Evolutionary conservation across 2,888 invertebrate genomes (phyloP), one percentile per base, ranked within the genome.

Genomic region (Oligia strigilis): DNA sequence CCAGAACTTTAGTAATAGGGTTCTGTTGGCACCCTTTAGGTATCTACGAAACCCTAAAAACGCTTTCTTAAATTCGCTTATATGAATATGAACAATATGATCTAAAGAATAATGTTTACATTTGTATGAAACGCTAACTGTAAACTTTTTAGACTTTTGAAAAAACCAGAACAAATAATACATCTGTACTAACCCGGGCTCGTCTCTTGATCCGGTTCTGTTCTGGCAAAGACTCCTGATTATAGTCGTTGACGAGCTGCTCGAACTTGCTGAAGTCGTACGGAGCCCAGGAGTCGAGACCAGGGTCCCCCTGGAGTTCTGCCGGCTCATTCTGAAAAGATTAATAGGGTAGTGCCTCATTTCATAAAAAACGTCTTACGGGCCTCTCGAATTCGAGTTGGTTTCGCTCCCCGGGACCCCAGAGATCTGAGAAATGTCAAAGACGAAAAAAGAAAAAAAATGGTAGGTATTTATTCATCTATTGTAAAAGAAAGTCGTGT

Each of bases 261-360:
- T 96, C 95, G 72, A 96, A 93, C 77, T 93, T 93, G 84, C 92
- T 91, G 89, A 96, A 95, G 90, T 96, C 96, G 78, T 92, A 95
- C 0, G 96, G 94, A 0, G 92, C 84, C 94, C 95, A 95, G 0
- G 93, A 79, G 14, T 95, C 94, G 0, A 85, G 69, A 0, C 82
- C 88, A 0, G 90, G 55, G 0, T 87, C 89, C 3, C 82, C 81
- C 9, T 86, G 14, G 43, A 88, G 49, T 17, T 81, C 88, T 0
- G 73, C 52, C 0, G 83, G 76, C n/a, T 83, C 85, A 8, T 84
- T 86, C 86, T 93, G 80, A 62, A 62, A 76, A n/a, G 5, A 75
- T 23, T 40, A 23, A 13, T 29, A 17, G 23, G 23, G 36, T 66
- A 13, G 13, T n/a, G 19, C 1, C 1, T 60, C 13, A 5, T 29